These are phyloP conservation scores for Gadopsis bispinosus DNA, from an alignment of 2,797 vertebrate genomes.

Conservation along the genomic window DNA sequence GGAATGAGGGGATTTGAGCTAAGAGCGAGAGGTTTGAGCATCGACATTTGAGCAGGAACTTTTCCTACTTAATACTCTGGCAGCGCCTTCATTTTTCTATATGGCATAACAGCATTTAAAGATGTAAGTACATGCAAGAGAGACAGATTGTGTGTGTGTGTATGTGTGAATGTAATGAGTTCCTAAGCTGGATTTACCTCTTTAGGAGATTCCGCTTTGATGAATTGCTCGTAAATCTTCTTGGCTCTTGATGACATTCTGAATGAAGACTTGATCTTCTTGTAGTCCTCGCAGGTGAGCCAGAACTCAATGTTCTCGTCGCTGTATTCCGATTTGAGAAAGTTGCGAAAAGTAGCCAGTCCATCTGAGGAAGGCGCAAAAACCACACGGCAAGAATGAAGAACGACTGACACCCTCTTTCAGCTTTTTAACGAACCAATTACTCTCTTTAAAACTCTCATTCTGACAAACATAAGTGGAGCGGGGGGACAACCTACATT, in stretches of 20 bases:
- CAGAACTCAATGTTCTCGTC: slow-evolving; percentile 94
- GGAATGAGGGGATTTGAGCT: slow-evolving; percentile 58
- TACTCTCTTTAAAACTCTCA: slow-evolving; percentile 18
- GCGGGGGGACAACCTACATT: slow-evolving; percentile 84
- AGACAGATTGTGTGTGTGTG: background rate
- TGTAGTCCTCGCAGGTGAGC: slow-evolving; percentile 91
- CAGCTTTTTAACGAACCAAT: slow-evolving; percentile 1
- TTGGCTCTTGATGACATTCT: slow-evolving; percentile 86
- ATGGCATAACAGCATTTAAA: background rate
- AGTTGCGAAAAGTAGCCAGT: slow-evolving; percentile 86
- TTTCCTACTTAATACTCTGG: slow-evolving; percentile 4
- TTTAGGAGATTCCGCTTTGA: slow-evolving; percentile 88
- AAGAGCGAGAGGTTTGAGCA: slow-evolving; percentile 35
- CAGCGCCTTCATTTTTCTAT: background rate
- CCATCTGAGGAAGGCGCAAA: slow-evolving; percentile 81
- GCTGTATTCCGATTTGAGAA: slow-evolving; percentile 91
- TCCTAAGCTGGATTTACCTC: slow-evolving; percentile 81
- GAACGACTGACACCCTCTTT: background rate
- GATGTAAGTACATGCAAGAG: background rate
- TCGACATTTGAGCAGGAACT: slow-evolving; percentile 14
- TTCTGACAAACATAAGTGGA: slow-evolving; percentile 41
- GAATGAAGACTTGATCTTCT: slow-evolving; percentile 87
- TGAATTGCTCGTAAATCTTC: slow-evolving; percentile 90
- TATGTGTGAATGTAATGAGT: background rate
- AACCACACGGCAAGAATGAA: slow-evolving; percentile 12